phyloP scores from a whole-genome alignment of 2,888 invertebrate genomes.

The Oligia strigilis region DNA sequence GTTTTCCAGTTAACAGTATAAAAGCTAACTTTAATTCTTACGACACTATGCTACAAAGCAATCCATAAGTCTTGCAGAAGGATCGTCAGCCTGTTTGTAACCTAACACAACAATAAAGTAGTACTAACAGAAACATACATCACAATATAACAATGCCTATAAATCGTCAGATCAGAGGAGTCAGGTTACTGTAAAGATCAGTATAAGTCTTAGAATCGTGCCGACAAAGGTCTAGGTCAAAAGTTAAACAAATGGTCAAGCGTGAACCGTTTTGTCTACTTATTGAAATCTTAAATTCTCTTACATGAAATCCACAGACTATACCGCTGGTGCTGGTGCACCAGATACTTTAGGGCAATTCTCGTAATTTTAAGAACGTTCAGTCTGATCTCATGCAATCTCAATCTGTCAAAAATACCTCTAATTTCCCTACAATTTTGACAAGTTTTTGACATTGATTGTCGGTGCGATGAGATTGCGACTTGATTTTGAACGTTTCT shows the following conservation, averaged over 20 bases:
- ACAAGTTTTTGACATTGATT: too few relatives aligned
- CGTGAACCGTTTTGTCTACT: neutral
- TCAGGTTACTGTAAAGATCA: constrained; percentile 14
- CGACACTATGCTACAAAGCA: neutral
- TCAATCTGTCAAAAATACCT: too few relatives aligned
- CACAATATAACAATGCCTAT: constrained; percentile 20
- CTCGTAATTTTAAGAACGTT: too few relatives aligned
- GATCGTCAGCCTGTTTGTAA: neutral
- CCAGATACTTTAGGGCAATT: too few relatives aligned
- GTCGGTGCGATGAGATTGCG: too few relatives aligned
- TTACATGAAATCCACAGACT: neutral
- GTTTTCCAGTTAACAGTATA: neutral
- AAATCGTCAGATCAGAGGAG: constrained; percentile 12
- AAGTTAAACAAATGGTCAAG: constrained; percentile 21
- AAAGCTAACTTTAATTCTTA: neutral
- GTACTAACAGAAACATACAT: neutral
- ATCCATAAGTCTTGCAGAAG: neutral
- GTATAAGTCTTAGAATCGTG: constrained; percentile 16
- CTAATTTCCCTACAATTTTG: too few relatives aligned
- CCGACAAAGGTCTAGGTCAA: constrained; percentile 50
- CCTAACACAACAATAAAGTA: neutral
- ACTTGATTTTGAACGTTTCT: too few relatives aligned
- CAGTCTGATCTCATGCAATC: too few relatives aligned
- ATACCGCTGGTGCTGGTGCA: neutral
- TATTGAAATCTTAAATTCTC: neutral